Evolutionary conservation across 2,113 vertebrate genomes (phyloP).

Genomic region (Megaleporinus macrocephalus): DNA sequence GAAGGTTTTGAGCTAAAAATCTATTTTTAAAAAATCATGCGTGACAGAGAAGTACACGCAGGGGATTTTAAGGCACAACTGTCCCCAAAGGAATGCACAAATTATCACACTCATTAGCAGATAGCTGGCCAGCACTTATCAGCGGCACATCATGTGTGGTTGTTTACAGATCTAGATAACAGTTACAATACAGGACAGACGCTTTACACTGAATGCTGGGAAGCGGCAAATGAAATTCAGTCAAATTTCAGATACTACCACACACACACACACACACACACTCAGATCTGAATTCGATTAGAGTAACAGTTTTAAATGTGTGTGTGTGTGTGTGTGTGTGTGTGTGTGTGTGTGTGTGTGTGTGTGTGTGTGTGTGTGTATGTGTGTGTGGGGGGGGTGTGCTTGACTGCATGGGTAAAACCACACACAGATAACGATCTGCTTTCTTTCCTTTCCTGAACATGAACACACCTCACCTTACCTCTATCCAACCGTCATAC

Average conservation of each 20-base stretch:
- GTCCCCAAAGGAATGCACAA: neutral
- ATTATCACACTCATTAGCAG: constrained; percentile 23
- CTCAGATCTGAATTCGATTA: constrained; percentile 51
- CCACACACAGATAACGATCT: constrained; percentile 52
- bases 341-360: too few species aligned
- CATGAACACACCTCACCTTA: neutral
- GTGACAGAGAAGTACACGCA: too few species aligned
- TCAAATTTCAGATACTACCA: constrained; percentile 16
- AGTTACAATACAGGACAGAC: too few species aligned
- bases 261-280: constrained; percentile 66
- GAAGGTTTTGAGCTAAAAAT: too few species aligned
- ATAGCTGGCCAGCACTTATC: neutral
- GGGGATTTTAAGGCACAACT: too few species aligned
- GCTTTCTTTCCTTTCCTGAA: neutral
- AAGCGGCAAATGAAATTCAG: neutral
- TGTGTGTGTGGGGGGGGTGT: constrained; percentile 67
- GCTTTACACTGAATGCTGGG: neutral
- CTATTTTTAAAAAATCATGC: too few species aligned
- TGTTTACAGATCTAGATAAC: too few species aligned
- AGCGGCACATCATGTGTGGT: neutral
- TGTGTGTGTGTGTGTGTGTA: too few species aligned
- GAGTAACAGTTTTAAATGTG: constrained; percentile 69
- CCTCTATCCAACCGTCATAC: neutral
- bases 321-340: too few species aligned
- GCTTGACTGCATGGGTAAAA: constrained; percentile 69